Evolutionary conservation across 2,888 invertebrate genomes (phyloP), one percentile per base, ranked within the genome.

Genomic region (Rhagium mordax): DNA sequence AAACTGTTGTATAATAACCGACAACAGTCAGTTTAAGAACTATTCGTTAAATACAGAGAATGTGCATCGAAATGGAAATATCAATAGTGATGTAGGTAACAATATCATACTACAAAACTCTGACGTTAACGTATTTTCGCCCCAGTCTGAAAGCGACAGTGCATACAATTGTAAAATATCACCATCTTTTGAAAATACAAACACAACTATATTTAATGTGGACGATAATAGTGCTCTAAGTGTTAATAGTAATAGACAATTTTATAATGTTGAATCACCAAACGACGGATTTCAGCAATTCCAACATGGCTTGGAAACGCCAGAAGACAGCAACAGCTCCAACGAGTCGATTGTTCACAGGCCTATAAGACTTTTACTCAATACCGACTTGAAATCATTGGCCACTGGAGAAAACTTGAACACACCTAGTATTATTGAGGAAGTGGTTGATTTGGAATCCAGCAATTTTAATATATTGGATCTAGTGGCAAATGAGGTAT

Each of bases 381-480:
- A 75, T 8, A 71, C 48, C 41, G 76, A 73, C 20, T 71, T 68
- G n/a, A 77, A 76, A 51, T 64, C 76, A 16, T 15, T 41, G n/a
- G 13, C 18, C 18, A n/a, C 27, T 15, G 18, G 18, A n/a, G 18
- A 51, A 5, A 29, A 68, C 57, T 68, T 71, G 51, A 13, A 21
- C 70, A 89, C 89, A 27, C 89, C 89, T 6, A 88, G 88, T 79
- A 86, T 89, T 61, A 86, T 89, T 51, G 87, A 87, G 20, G 85
- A 87, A 5, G 86, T 88, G 15, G 83, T 84, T 55, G 83, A 84
- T 72, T 80, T 85, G 80, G 88, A 85, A 79, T 77, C 60, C 78
- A 78, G 55, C 27, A 72, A 74, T 18, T 88, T 88, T 75, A 86
- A 87, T 72, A 84, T 87, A 64, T 81, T 88, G 61, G 84, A 85